phyloP scores from a whole-genome alignment of 2,113 vertebrate genomes.

The Eidolon helvum region DNA sequence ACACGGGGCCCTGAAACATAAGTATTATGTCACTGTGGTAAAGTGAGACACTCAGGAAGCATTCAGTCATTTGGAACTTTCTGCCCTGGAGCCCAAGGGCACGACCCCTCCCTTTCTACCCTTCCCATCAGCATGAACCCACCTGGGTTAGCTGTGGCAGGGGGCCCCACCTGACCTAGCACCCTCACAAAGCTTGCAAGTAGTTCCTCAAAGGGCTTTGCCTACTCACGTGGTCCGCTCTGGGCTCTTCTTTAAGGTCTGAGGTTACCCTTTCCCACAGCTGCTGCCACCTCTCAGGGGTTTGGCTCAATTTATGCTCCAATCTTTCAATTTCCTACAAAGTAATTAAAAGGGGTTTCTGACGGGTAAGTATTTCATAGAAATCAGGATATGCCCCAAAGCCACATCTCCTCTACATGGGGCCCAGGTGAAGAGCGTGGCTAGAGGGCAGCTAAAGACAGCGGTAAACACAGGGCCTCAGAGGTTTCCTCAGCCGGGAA shows the following conservation, averaged over 20 bases:
- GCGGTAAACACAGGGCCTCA: slow-evolving; percentile 64
- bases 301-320: slow-evolving; percentile 92
- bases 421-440: background rate
- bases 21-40: slow-evolving; percentile 64
- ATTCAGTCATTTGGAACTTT: slow-evolving; percentile 40
- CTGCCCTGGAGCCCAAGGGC: background rate
- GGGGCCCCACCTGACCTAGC: background rate
- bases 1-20: background rate
- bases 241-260: slow-evolving; percentile 92
- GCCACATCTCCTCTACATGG: slow-evolving; percentile 62
- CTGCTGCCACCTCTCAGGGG: slow-evolving; percentile 93
- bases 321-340: slow-evolving; percentile 95
- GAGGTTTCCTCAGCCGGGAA: background rate
- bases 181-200: background rate
- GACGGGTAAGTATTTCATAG: slow-evolving; percentile 39
- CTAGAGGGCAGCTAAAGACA: slow-evolving; percentile 59
- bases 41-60: slow-evolving; percentile 44
- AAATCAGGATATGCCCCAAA: background rate
- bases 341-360: slow-evolving; percentile 60
- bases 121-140: background rate
- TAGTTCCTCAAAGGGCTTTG: background rate
- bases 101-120: background rate
- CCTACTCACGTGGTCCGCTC: slow-evolving; percentile 89
- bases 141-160: background rate
- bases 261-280: slow-evolving; percentile 91